Conservation (phyloP, 2,888 invertebrate genomes). For the Alloplasta piceator region DNA sequence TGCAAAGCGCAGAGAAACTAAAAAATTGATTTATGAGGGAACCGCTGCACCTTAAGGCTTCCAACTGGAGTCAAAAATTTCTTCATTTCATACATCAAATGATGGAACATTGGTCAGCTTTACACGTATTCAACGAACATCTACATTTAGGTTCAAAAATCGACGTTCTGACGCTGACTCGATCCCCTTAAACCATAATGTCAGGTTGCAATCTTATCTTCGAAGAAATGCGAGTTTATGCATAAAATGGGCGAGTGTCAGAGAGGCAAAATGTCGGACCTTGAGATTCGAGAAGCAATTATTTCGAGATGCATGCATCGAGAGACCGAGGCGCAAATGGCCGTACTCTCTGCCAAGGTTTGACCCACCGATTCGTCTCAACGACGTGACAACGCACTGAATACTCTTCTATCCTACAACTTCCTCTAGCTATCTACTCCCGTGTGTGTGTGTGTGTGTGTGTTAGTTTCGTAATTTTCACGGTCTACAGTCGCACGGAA, state of each 20-base stretch:
- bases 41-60: no score
- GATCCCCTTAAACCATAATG: not conserved
- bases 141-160: no score
- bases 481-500: conserved; percentile 15
- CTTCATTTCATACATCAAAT: no score
- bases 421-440: conserved; percentile 30
- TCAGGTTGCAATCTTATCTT: not conserved
- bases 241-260: conserved; percentile 22
- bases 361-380: conserved; percentile 65
- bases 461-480: conserved; percentile 38
- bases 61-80: no score
- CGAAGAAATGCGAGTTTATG: conserved; percentile 1
- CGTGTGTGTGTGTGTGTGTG: no score
- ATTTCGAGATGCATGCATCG: conserved; percentile 64
- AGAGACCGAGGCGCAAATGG: conserved; percentile 17
- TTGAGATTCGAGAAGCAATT: conserved; percentile 64
- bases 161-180: no score
- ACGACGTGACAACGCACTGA: conserved; percentile 57
- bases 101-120: no score
- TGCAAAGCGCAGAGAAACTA: no score
- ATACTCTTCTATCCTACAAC: conserved; percentile 42
- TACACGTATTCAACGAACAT: no score
- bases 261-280: conserved; percentile 37
- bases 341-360: conserved; percentile 66
- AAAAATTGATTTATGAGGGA: no score